Conservation (phyloP, 2,888 invertebrate genomes). For the Drosophila bunnanda region DNA sequence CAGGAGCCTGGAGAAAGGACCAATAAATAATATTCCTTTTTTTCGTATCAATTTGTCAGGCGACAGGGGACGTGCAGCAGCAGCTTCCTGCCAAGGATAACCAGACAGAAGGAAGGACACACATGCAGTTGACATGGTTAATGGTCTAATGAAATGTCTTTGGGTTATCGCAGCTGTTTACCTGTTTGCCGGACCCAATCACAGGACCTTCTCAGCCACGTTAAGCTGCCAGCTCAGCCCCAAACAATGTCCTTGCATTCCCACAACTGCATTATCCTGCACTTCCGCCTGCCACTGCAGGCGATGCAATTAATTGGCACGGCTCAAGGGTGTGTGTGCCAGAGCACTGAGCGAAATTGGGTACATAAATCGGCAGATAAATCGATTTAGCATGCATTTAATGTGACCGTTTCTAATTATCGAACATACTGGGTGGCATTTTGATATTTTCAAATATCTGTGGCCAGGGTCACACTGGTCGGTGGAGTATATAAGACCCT, state of each 20-base stretch:
- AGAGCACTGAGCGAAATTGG: neutral
- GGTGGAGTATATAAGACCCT: neutral
- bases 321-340: neutral
- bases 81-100: neutral
- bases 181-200: constrained; percentile 47
- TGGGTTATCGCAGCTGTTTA: constrained; percentile 71
- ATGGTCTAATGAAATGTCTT: constrained; percentile 79
- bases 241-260: constrained; percentile 25
- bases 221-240: constrained; percentile 28
- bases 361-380: too few species aligned
- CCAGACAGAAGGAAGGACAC: neutral
- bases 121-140: constrained; percentile 71
- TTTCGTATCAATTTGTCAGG: constrained; percentile 35
- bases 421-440: neutral
- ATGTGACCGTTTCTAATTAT: neutral
- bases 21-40: constrained; percentile 40
- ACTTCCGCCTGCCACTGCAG: neutral
- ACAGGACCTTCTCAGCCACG: constrained; percentile 21
- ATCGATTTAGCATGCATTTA: too few species aligned
- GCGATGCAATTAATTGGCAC: constrained; percentile 16
- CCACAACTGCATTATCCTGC: constrained; percentile 9
- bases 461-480: neutral
- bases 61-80: neutral
- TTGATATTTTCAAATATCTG: neutral
- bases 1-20: neutral